Base-by-base conservation (phyloP, 2,113 vertebrate genomes). In the Strix uralensis region DNA sequence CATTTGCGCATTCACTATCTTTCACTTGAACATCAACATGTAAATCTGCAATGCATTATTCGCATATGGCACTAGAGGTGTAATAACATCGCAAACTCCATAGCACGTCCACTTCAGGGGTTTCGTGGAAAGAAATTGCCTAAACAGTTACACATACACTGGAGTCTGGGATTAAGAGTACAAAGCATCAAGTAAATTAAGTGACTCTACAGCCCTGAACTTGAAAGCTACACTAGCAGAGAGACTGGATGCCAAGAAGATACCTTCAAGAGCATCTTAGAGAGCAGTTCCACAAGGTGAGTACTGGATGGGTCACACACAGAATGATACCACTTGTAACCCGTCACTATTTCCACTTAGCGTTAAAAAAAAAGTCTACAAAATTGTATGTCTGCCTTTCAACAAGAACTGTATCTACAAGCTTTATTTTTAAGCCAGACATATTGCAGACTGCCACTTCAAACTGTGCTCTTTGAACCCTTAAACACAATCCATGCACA, bases 1-100 rank as follows among this genome's bases (percentile, higher is more conserved):
- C 34, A 36, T 23, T n/a, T 82, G 66, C 0, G 0, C 58, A 69
- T 90, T 87, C 49, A 40, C 57, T 46, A 29, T 54, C 49, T 90
- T 86, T 47, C 5, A 11, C 70, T 94, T 78, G 65, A 77, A 80
- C 29, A 40, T 85, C 93, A 72, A 21, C 0, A 1, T n/a, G 90
- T 91, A 81, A 91, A 86, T 80, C 36, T 85, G 80, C 81, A 94
- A 93, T 38, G 81, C 21, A 3, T 17, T 71, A 81, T 73, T 87
- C 15, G 36, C 83, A 32, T 69, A 94, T 74, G 95, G 97, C 95
- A 96, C 92, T 75, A 87, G 86, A 95, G 94, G 91, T 86, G 82
- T 22, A 73, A 42, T 7, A 79, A 94, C 81, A 86, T 22, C 55
- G 4, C 84, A 36, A 34, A 89, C 69, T 81, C 86, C 88, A 59